Evolutionary conservation across 2,888 invertebrate genomes (phyloP), one percentile per base, ranked within the genome.

Genomic region (Brachyopa scutellaris): DNA sequence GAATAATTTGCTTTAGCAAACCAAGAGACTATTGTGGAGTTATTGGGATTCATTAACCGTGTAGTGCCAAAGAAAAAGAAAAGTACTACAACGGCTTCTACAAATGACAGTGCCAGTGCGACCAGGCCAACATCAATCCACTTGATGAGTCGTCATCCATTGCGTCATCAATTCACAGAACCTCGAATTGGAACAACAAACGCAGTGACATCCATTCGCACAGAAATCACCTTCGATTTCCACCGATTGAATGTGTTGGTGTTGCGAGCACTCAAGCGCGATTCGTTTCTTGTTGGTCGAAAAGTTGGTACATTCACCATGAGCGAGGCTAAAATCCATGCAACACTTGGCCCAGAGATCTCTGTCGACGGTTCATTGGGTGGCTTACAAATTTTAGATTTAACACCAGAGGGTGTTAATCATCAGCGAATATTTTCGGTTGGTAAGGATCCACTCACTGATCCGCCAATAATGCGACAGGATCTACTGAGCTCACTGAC

Each of bases 291-390:
- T 55, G 92, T 94, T 26, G 97, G 96, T 0, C 93, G 95, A 85
- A 98, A 98, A 92, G 96, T 98, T 78, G 97, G 97, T 72, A 98
- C 98, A 0, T 97, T 97, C 13, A 98, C 97, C 9, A 94, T 98
- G 93, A 95, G 95, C 79, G 96, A 96, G 88, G 97, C 98, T 0
- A 94, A 95, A 89, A 96, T 98, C 85, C 95, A 97, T 90, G 97
- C 97, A 9, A 95, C 96, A 91, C 88, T 92, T 87, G 87, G 88
- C 61, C 86, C 86, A 23, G 88, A 91, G 79, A 90, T 95, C 76
- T 92, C 93, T 59, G 94, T 97, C 76, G 93, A 95, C 87, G 98
- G 98, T 0, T 97, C 97, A 0, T 92, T 99, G 61, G 98, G 98
- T 79, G 98, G 98, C 6, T 93, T 98, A 85, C 98, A 98, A 90